phyloP scores from a whole-genome alignment of 2,113 vertebrate species.

The Mus pahari region DNA sequence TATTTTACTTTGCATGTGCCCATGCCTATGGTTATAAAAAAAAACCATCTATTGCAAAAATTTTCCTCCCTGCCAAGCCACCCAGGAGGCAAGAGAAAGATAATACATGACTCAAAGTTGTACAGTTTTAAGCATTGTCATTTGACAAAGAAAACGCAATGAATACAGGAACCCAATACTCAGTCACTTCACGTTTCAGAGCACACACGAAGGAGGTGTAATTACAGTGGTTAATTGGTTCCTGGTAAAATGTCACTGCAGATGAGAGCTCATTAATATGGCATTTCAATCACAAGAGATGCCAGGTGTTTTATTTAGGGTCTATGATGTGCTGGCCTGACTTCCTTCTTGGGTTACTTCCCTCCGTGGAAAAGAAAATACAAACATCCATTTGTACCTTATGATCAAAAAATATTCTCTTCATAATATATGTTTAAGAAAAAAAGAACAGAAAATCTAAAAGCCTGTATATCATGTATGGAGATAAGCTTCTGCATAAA shows the following conservation, averaged over 20 bases:
- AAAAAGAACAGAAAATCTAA: not conserved
- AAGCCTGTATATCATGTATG: not conserved
- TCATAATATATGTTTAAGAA: not conserved
- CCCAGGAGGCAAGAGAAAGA: slow-evolving; percentile 52
- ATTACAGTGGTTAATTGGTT: slow-evolving; percentile 80
- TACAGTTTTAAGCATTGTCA: slow-evolving; percentile 51
- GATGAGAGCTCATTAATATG: slow-evolving; percentile 79
- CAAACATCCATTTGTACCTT: slow-evolving; percentile 43
- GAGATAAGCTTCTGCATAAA: slow-evolving; percentile 26
- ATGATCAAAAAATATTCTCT: slow-evolving; percentile 16
- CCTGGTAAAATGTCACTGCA: slow-evolving; percentile 78
- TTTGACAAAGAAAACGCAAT: not conserved
- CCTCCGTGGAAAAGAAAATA: slow-evolving; percentile 21
- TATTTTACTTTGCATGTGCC: slow-evolving; percentile 41
- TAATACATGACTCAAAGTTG: slow-evolving; percentile 69
- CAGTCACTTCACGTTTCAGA: slow-evolving; percentile 53
- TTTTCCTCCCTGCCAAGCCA: slow-evolving; percentile 8
- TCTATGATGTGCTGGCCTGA: slow-evolving; percentile 13
- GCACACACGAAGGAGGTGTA: slow-evolving; percentile 56
- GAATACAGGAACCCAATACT: slow-evolving; percentile 30
- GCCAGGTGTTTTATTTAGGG: slow-evolving; percentile 56
- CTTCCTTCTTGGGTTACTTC: slow-evolving; percentile 10
- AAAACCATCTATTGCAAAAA: slow-evolving; percentile 60
- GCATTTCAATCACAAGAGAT: slow-evolving; percentile 72
- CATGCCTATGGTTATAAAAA: slow-evolving; percentile 59